These are phyloP conservation scores for Nasonia longicornis DNA, from an alignment of 1,140 invertebrate species.

Conservation along the genomic window DNA sequence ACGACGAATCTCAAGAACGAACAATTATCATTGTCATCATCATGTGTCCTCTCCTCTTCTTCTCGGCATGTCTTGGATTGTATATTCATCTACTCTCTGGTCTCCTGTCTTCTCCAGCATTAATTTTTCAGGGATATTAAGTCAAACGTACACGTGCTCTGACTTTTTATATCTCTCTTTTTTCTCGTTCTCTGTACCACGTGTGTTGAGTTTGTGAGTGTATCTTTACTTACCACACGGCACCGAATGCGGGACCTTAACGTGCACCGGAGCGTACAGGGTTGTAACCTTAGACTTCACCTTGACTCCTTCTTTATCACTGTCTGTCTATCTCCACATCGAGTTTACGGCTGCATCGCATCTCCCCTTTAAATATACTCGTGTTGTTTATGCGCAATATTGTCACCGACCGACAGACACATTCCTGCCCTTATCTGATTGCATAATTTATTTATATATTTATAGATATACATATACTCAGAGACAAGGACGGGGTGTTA, in stretches of 20 bases:
- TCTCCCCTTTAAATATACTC: not conserved
- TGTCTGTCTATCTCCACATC: not conserved
- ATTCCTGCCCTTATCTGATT: constrained; percentile 27
- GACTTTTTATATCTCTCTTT: not conserved
- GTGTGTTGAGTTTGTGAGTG: not conserved
- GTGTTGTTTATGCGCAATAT: not conserved
- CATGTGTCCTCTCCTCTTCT: not conserved
- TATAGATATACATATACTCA: constrained; percentile 17
- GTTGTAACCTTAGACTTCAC: constrained; percentile 6
- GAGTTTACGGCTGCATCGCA: not conserved
- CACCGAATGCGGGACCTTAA: not conserved
- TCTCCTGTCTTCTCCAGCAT: constrained; percentile 8
- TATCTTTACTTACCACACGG: not conserved
- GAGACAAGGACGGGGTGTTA: not conserved
- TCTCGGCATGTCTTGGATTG: constrained; percentile 12
- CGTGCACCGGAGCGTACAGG: constrained; percentile 16
- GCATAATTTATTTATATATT: not conserved
- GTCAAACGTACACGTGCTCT: not conserved
- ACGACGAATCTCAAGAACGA: not conserved
- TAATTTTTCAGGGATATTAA: not conserved
- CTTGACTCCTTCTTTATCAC: not conserved
- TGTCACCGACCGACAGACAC: constrained; percentile 31
- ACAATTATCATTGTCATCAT: not conserved
- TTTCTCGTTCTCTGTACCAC: not conserved
- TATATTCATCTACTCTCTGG: not conserved